phyloP scores from a whole-genome alignment of 2,113 vertebrate species.

The Phalacrocorax brasilianus region DNA sequence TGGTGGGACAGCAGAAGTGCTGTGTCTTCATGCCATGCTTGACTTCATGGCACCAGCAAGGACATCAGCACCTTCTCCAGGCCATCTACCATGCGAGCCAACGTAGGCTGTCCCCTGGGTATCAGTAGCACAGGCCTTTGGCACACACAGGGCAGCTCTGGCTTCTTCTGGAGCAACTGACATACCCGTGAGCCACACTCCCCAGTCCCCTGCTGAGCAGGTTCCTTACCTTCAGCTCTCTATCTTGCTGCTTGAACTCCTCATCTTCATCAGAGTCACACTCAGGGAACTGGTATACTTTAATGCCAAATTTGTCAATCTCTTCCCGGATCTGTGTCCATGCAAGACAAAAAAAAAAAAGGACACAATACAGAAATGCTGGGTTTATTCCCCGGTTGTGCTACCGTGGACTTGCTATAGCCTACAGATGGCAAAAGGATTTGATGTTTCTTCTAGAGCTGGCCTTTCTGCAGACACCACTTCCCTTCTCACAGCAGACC shows the following conservation, averaged over 20 bases:
- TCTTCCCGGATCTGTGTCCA: slow-evolving; percentile 87
- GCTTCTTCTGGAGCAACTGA: not conserved
- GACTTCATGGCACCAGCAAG: not conserved
- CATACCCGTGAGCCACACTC: not conserved
- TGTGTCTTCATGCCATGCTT: not conserved
- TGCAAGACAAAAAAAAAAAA: not conserved
- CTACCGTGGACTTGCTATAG: not conserved
- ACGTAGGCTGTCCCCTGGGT: not conserved
- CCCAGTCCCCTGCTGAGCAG: not conserved
- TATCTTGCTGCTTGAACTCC: slow-evolving; percentile 94
- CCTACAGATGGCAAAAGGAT: not conserved
- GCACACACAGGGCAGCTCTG: not conserved
- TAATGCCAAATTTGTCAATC: slow-evolving; percentile 94
- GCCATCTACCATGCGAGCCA: not conserved
- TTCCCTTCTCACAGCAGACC: not conserved
- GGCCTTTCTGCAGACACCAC: not conserved
- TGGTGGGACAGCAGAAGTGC: not conserved
- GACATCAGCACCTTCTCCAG: not conserved
- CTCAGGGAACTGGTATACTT: slow-evolving; percentile 95
- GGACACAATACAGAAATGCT: not conserved
- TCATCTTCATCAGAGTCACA: slow-evolving; percentile 96
- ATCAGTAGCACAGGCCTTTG: not conserved
- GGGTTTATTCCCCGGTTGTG: not conserved
- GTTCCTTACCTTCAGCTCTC: slow-evolving; percentile 87
- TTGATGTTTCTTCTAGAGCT: not conserved